A percentile compares a stretch with the other conserved stretches of the same genome.
Evolutionary conservation across 1,140 invertebrate genomes (phyloP).

Genomic region (Meloidogyne floridensis): DNA sequence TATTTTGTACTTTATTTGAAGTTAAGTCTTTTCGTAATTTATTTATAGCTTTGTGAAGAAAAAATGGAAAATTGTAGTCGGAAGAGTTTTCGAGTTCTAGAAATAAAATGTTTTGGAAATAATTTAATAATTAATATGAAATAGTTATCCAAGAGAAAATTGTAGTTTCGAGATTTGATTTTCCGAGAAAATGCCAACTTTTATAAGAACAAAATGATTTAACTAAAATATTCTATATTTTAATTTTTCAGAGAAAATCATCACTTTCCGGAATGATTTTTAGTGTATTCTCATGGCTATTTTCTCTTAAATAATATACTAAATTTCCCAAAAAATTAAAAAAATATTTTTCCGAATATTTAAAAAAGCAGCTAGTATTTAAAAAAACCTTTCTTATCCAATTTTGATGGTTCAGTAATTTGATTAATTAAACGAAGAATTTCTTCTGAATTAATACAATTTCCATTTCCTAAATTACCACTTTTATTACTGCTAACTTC

Average conservation of each 20-base stretch:
- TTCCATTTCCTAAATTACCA: neutral
- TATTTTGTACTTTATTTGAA: neutral
- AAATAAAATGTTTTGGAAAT: neutral
- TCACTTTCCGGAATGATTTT: too few species aligned
- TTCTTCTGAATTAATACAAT: neutral
- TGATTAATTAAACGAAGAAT: neutral
- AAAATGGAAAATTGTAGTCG: slow-evolving; percentile 29
- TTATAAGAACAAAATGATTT: too few species aligned
- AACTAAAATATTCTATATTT: too few species aligned
- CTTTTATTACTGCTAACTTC: neutral
- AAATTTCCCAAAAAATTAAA: too few species aligned
- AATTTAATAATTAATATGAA: neutral
- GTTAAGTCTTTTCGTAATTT: slow-evolving; percentile 22
- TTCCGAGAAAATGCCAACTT: too few species aligned
- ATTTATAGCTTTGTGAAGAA: slow-evolving; percentile 28
- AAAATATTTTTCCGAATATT: too few species aligned
- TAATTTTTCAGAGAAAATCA: too few species aligned
- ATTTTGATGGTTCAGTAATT: neutral
- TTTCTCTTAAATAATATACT: too few species aligned
- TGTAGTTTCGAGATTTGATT: too few species aligned
- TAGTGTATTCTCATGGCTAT: too few species aligned
- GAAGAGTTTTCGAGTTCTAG: slow-evolving; percentile 3
- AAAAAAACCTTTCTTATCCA: slow-evolving; percentile 14
- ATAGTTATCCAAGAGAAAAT: too few species aligned
- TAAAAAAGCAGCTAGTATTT: neutral